A percentile compares a stretch with the other conserved stretches of the same genome.
Conservation (phyloP, 2,888 invertebrate species). For the Perizoma affinitatum region DNA sequence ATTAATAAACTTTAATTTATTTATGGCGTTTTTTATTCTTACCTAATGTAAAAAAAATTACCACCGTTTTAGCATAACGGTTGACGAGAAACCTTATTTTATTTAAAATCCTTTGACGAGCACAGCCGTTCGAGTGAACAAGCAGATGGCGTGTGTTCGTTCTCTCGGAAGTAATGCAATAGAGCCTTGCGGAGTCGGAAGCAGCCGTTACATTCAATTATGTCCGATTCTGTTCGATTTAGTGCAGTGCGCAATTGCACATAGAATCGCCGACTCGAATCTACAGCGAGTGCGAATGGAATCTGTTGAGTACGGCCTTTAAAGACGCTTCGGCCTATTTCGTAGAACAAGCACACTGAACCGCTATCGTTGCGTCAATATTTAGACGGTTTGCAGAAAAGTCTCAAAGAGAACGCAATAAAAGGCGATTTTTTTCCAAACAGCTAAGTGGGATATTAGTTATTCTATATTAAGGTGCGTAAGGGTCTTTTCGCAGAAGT, state of each 20-base stretch:
- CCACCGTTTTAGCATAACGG: no score
- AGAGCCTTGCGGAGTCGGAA: constrained; percentile 23
- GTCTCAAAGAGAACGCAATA: no score
- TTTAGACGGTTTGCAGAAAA: no score
- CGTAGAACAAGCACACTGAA: background rate
- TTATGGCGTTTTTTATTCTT: no score
- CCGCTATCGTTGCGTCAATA: no score
- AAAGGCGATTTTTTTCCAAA: no score
- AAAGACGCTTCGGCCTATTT: background rate
- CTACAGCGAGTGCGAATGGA: constrained; percentile 17
- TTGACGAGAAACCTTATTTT: constrained; percentile 3
- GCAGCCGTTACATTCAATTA: constrained; percentile 23
- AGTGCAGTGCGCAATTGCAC: constrained; percentile 9
- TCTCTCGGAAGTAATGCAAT: constrained; percentile 27
- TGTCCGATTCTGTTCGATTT: constrained; percentile 19
- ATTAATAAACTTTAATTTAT: no score
- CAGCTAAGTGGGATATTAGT: no score
- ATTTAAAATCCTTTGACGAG: constrained; percentile 6
- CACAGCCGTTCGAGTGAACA: constrained; percentile 20
- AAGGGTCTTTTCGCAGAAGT: no score
- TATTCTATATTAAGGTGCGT: no score
- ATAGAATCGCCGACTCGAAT: constrained; percentile 5
- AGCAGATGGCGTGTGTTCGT: constrained; percentile 20
- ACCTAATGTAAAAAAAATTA: no score
- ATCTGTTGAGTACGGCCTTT: constrained; percentile 14